These are phyloP conservation scores for Anguilla obscura DNA, from an alignment of 2,797 vertebrate species.

Conservation along the genomic window DNA sequence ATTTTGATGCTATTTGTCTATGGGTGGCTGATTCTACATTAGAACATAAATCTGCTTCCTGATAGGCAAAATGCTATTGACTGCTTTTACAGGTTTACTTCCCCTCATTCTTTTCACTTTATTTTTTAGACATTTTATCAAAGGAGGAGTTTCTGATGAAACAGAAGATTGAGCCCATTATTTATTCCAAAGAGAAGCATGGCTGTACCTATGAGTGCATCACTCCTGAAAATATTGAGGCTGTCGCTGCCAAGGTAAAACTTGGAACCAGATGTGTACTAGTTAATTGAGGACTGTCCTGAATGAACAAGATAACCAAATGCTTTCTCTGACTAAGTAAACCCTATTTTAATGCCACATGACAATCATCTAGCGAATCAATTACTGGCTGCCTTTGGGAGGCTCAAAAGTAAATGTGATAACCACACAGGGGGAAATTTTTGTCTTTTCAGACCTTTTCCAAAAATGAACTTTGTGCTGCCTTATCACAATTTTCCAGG, in stretches of 20 bases:
- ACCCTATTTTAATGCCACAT: neutral
- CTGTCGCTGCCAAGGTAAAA: conserved; percentile 86
- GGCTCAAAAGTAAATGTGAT: neutral
- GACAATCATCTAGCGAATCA: conserved; percentile 2
- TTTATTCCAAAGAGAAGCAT: conserved; percentile 90
- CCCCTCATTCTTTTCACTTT: conserved; percentile 10
- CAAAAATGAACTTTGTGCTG: conserved; percentile 38
- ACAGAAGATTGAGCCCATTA: conserved; percentile 82
- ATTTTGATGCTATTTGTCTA: neutral
- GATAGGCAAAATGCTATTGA: neutral
- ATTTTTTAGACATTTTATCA: conserved; percentile 79
- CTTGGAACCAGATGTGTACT: neutral
- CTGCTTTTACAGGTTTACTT: neutral
- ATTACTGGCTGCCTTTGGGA: conserved; percentile 13
- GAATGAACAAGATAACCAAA: conserved; percentile 11
- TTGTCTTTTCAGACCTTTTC: conserved; percentile 51
- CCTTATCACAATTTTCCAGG: conserved; percentile 57
- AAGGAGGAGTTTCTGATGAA: conserved; percentile 89
- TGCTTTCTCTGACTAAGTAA: neutral
- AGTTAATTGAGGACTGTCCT: conserved; percentile 13
- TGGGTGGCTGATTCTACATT: neutral
- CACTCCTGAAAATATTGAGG: conserved; percentile 89
- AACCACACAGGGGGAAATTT: neutral
- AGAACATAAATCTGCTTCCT: neutral
- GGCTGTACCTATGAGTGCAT: conserved; percentile 86